phyloP scores from a whole-genome alignment of 2,888 invertebrate genomes.

The Gryllus longicercus region DNA sequence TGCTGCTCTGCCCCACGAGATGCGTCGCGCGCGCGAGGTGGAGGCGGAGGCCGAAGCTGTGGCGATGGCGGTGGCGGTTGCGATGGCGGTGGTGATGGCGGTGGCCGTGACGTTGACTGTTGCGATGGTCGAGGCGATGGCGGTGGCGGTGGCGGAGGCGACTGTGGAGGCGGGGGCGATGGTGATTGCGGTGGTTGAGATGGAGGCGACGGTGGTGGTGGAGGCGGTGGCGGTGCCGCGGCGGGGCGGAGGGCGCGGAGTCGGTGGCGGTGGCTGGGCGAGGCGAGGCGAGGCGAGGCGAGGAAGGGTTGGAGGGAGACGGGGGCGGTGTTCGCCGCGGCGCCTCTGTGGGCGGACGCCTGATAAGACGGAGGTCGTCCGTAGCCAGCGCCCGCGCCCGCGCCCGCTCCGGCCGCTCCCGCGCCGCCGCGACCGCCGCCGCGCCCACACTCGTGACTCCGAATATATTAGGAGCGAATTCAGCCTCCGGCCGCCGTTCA shows the following conservation, averaged over 20 bases:
- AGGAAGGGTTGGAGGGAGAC: no score
- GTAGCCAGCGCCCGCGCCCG: not conserved
- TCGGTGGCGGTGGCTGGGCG: no score
- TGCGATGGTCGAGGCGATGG: no score
- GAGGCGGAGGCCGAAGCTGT: not conserved
- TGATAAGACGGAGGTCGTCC: not conserved
- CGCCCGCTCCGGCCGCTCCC: not conserved
- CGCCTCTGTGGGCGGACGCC: not conserved
- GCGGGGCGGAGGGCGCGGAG: no score
- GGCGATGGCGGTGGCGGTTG: not conserved
- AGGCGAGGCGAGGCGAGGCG: no score
- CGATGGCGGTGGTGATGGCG: not conserved
- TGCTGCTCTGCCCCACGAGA: not conserved
- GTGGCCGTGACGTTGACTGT: no score
- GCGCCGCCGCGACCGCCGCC: not conserved
- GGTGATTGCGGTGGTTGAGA: not conserved
- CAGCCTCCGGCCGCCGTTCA: not conserved
- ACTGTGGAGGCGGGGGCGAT: no score
- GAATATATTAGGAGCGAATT: not conserved
- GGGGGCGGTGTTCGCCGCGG: not conserved
- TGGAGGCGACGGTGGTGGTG: no score
- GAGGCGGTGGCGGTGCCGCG: no score
- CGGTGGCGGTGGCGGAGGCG: no score
- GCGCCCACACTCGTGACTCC: slow-evolving; percentile 2
- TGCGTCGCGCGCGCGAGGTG: not conserved